These are phyloP conservation scores for Spheniscus humboldti DNA, from an alignment of 2,797 vertebrate genomes.

Conservation along the genomic window DNA sequence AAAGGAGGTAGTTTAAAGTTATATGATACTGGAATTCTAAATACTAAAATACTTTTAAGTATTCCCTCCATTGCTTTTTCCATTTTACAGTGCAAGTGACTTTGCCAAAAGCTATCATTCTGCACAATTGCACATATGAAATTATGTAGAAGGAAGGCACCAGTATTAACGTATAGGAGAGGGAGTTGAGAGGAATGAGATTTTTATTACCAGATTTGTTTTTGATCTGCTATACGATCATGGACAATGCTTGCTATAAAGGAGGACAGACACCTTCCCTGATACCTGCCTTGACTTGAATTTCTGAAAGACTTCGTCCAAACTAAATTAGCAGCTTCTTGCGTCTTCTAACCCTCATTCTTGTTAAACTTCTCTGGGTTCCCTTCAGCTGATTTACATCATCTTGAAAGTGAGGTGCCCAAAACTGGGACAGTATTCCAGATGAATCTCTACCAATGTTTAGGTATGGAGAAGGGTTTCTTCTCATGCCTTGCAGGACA, in stretches of 20 bases:
- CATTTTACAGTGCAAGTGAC: not conserved
- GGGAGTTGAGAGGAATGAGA: not conserved
- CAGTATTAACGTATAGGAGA: not conserved
- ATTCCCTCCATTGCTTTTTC: conserved; percentile 1
- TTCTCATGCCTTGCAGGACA: not conserved
- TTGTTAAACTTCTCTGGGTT: not conserved
- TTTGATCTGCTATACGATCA: not conserved
- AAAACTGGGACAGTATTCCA: not conserved
- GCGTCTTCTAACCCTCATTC: not conserved
- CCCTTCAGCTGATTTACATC: not conserved
- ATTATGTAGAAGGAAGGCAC: not conserved
- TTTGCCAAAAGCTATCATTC: conserved; percentile 38
- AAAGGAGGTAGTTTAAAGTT: conserved; percentile 13
- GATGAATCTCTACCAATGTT: not conserved
- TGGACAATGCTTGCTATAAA: not conserved
- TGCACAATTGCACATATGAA: not conserved
- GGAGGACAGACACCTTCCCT: not conserved
- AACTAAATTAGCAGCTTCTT: not conserved
- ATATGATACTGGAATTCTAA: not conserved
- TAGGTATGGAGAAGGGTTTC: not conserved
- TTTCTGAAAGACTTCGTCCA: not conserved
- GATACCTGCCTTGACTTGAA: not conserved
- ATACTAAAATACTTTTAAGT: not conserved
- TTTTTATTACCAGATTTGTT: not conserved
- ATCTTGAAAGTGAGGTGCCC: not conserved